These are phyloP conservation scores for Torymus auratus DNA, from an alignment of 2,888 invertebrate genomes.

Conservation along the genomic window DNA sequence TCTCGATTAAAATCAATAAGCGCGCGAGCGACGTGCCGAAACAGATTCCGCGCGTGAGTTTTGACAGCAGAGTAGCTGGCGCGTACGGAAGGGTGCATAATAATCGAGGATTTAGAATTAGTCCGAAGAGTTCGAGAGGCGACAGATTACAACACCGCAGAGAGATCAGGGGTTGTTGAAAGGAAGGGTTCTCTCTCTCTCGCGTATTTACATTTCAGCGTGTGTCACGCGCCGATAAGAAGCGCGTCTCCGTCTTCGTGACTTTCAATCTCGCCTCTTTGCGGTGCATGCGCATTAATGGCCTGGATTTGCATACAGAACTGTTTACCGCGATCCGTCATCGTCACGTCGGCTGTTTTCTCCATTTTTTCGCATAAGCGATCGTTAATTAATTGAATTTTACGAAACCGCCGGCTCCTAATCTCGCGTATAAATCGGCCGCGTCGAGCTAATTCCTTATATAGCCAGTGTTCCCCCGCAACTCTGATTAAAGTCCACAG, in stretches of 20 bases:
- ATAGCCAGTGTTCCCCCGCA: constrained; percentile 62
- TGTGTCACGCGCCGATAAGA: constrained; percentile 70
- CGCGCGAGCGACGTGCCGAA: constrained; percentile 12
- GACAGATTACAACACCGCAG: constrained; percentile 75
- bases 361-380: too few relatives aligned
- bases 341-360: too few relatives aligned
- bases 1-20: constrained; percentile 49
- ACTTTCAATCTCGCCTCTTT: constrained; percentile 15
- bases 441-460: constrained; percentile 65
- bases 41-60: constrained; percentile 56
- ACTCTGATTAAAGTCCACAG: constrained; percentile 68
- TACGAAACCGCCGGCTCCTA: constrained; percentile 49
- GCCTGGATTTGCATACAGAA: too few relatives aligned
- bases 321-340: too few relatives aligned
- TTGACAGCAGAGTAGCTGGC: constrained; percentile 64
- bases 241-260: constrained; percentile 33
- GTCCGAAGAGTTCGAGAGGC: constrained; percentile 68
- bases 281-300: background rate
- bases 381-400: too few relatives aligned
- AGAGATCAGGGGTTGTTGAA: constrained; percentile 50
- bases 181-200: constrained; percentile 68
- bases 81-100: constrained; percentile 58
- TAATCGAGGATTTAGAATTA: constrained; percentile 73
- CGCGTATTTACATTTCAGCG: constrained; percentile 65
- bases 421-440: constrained; percentile 67